These are phyloP conservation scores for Ectobius pallidus DNA, from an alignment of 2,888 invertebrate species.

Conservation along the genomic window DNA sequence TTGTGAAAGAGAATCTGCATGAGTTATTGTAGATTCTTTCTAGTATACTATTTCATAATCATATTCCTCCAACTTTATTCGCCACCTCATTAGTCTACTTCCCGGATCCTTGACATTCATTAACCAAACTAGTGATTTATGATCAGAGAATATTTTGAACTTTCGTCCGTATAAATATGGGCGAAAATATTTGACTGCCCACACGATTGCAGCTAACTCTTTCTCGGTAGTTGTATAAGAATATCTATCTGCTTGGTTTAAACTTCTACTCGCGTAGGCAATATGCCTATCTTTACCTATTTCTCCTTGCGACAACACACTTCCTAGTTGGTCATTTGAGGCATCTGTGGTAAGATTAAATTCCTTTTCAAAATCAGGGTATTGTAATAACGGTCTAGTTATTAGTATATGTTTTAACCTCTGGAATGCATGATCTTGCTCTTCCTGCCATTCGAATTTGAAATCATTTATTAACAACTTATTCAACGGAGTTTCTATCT, in stretches of 20 bases:
- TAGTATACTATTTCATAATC: slow-evolving; percentile 47
- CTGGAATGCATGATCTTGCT: background rate
- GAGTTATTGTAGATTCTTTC: slow-evolving; percentile 31
- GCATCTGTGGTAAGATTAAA: no score
- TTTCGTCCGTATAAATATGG: slow-evolving; percentile 52
- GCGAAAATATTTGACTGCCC: slow-evolving; percentile 50
- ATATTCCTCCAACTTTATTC: slow-evolving; percentile 47
- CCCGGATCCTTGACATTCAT: slow-evolving; percentile 46
- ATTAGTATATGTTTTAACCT: background rate
- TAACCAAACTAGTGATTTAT: slow-evolving; percentile 48
- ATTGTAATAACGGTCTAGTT: background rate
- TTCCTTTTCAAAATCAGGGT: no score
- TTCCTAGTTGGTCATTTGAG: no score
- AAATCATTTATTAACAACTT: no score
- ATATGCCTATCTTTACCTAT: no score
- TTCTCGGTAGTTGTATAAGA: slow-evolving; percentile 46
- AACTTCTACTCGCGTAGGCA: no score
- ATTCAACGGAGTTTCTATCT: no score
- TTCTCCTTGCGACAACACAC: no score
- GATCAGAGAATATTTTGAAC: slow-evolving; percentile 51
- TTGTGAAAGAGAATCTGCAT: no score
- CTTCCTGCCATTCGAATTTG: background rate
- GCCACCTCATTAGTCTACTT: slow-evolving; percentile 47
- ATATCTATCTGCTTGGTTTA: no score
- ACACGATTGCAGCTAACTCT: slow-evolving; percentile 52